Base-by-base conservation (phyloP, 2,888 invertebrate species). In the Dryomyza anilis region DNA sequence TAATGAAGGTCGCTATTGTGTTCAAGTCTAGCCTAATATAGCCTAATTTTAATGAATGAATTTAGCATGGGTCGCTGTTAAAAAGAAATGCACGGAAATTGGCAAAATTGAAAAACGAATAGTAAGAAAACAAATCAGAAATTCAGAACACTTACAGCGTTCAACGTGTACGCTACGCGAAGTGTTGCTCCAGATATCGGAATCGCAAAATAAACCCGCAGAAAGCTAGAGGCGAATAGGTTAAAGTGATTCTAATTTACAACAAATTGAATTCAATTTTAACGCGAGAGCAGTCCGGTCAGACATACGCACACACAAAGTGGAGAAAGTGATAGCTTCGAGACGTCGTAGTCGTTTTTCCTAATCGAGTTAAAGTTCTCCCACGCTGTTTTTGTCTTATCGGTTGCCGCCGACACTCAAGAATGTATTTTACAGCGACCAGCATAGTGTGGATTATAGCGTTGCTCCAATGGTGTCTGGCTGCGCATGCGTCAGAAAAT, bases 71-170 rank as follows among this genome's bases (percentile, higher is more conserved):
- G n/a, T n/a, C n/a, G n/a, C n/a, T n/a, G n/a, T n/a, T n/a, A n/a
- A n/a, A n/a, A n/a, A n/a, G n/a, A n/a, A n/a, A n/a, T n/a, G n/a
- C n/a, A n/a, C n/a, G n/a, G n/a, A n/a, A n/a, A n/a, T n/a, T n/a
- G n/a, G n/a, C n/a, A n/a, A n/a, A n/a, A n/a, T n/a, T n/a, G n/a
- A n/a, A n/a, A n/a, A n/a, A n/a, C n/a, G n/a, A n/a, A n/a, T n/a
- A n/a, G n/a, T n/a, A n/a, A n/a, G n/a, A n/a, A 33, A 33, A 8
- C 33, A 7, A 12, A 33, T 8, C 43, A 12, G 8, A 46, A 46
- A 58, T 30, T 59, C 21, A 59, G 59, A 59, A 59, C 48, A 29
- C 29, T 30, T 19, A 16, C 10, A 59, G 30, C 59, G 29, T 7
- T 46, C 48, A n/a, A 33, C n/a, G 48, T 30, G 29, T 19, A 12